phyloP scores from a whole-genome alignment of 2,113 vertebrate genomes.

The Riparia riparia region DNA sequence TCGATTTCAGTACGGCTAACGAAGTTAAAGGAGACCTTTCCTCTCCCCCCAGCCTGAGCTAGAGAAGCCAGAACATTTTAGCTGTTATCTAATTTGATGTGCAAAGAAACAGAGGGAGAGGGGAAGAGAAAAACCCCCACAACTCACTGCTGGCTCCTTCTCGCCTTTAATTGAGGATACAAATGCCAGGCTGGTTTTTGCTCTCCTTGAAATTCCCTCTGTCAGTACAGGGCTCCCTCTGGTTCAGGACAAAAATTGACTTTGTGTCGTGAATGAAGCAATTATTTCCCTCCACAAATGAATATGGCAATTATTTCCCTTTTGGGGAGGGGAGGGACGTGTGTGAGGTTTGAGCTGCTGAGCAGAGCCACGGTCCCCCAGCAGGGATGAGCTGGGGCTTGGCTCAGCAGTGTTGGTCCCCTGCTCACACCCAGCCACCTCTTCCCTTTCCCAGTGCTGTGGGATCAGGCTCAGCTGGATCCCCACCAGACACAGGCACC shows the following conservation, averaged over 20 bases:
- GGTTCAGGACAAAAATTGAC: slow-evolving; percentile 53
- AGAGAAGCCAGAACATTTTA: background rate
- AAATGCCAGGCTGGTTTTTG: slow-evolving; percentile 41
- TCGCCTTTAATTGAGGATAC: background rate
- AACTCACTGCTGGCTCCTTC: background rate
- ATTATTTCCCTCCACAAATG: slow-evolving; percentile 48
- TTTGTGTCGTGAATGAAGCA: slow-evolving; percentile 37
- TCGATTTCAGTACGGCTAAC: background rate
- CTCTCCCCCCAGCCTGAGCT: background rate
- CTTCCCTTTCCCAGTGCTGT: fast-evolving
- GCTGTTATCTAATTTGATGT: background rate
- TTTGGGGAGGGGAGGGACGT: background rate
- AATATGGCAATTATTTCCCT: slow-evolving; percentile 18
- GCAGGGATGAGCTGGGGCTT: background rate
- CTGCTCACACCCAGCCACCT: background rate
- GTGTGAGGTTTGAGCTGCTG: background rate
- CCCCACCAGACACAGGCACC: background rate
- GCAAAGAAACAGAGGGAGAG: background rate
- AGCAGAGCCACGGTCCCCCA: fast-evolving
- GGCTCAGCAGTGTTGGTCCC: background rate
- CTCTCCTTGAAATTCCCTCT: slow-evolving; percentile 37
- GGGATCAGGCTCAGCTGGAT: background rate
- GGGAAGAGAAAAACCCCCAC: no score
- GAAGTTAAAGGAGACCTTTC: background rate
- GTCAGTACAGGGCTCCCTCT: slow-evolving; percentile 7